phyloP scores from a whole-genome alignment of 2,113 vertebrate genomes.

The Phalacrocorax pelagicus region DNA sequence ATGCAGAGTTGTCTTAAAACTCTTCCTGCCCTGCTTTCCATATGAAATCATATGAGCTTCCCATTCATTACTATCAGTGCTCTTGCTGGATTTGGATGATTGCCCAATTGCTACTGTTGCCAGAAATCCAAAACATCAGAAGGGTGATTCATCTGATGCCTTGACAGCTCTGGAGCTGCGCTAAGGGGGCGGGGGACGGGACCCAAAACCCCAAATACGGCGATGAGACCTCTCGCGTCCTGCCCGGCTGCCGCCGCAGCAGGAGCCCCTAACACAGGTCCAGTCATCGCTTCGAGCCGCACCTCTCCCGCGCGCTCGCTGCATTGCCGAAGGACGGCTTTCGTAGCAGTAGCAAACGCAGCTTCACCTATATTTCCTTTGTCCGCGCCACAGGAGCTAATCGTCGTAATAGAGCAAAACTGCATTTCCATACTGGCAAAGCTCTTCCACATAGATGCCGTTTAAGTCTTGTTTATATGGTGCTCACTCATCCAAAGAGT shows the following conservation, averaged over 20 bases:
- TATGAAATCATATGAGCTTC: background rate
- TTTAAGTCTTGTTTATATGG: conserved; percentile 32
- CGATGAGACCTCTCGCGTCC: rapidly evolving
- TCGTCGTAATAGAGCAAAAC: background rate
- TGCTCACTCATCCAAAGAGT: conserved; percentile 41
- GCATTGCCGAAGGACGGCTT: background rate
- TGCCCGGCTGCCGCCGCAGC: background rate
- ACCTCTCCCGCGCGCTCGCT: rapidly evolving
- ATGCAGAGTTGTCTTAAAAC: background rate
- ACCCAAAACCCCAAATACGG: background rate
- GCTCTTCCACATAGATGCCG: background rate
- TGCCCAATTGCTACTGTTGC: background rate
- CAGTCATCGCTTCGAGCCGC: background rate
- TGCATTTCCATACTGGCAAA: background rate
- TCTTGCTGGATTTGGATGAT: background rate
- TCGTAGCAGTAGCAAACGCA: background rate
- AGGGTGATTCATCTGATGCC: conserved; percentile 18
- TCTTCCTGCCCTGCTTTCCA: background rate
- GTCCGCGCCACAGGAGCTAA: background rate
- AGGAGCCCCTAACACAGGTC: rapidly evolving
- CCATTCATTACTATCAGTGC: background rate
- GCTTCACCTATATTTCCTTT: background rate
- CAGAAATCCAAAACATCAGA: conserved; percentile 15
- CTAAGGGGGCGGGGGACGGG: background rate
- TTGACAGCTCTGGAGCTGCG: conserved; percentile 5